Evolutionary conservation across 2,113 vertebrate species (phyloP), one percentile per base, ranked within the genome.

Genomic region (Planiliza haematocheilus): DNA sequence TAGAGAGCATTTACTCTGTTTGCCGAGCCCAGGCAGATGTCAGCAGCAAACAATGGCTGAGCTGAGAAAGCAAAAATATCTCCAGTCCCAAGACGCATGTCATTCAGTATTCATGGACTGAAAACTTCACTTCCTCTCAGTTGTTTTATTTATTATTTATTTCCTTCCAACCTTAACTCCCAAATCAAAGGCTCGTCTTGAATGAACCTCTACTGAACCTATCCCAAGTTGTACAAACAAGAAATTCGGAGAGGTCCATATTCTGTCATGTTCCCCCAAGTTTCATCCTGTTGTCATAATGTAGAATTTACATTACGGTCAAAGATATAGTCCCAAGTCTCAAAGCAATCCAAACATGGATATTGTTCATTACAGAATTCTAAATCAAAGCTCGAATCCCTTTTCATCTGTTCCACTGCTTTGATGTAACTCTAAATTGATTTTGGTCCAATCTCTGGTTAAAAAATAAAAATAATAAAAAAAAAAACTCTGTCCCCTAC

Each of bases 401-500:
- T 82, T 56, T 86, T 76, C 52, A 76, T 83, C 63, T 58, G 12
- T 55, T 58, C 53, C 57, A 4, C 20, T 51, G 69, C 77, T 84
- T 84, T 88, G 77, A 85, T 78, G 67, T 64, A 56, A 46, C 57
- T 86, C 79, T 81, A 84, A 83, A 77, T 75, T 78, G 78, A 83
- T 84, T 71, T 50, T 20, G n/a, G 61, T 87, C 73, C 64, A 77
- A 78, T 76, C 57, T 62, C 45, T 38, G 24, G 53, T 11, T 57
- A 52, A 24, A 53, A 63, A 45, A 45, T 5, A 74, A 66, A 49
- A 20, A 50, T n/a, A 73, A 59, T 20, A 71, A 66, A 48, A 17
- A 72, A 56, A 39, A 24, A 51, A 16, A 16, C 2, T 39, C 17
- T 11, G 10, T 69, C 56, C 66, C 52, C 21, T 30, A 21, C 1